phyloP scores from a whole-genome alignment of 2,113 vertebrate genomes.

The Podarcis muralis region DNA sequence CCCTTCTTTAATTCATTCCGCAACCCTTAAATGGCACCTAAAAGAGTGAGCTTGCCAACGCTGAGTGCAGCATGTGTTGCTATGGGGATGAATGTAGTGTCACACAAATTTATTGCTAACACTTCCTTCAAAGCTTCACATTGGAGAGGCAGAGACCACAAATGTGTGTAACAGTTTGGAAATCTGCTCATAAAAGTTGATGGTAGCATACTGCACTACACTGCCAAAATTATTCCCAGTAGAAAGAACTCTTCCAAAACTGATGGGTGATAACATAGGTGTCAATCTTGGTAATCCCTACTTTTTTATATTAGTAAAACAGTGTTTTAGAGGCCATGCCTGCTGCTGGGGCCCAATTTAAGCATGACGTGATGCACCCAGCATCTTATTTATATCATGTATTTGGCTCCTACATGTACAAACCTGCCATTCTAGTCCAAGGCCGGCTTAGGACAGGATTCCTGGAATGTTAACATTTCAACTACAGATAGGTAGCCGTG shows the following conservation, averaged over 20 bases:
- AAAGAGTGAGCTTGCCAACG: slow-evolving; percentile 7
- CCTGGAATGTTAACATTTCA: not conserved
- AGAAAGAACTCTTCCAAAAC: not conserved
- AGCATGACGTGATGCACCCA: not conserved
- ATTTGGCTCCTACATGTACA: not conserved
- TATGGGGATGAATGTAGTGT: slow-evolving; percentile 37
- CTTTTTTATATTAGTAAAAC: slow-evolving; percentile 13
- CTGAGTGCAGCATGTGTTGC: slow-evolving; percentile 28
- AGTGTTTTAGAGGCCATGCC: not conserved
- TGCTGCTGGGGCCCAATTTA: not conserved
- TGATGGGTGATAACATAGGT: slow-evolving; percentile 15
- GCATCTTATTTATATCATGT: not conserved
- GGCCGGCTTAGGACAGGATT: not conserved
- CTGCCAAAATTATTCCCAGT: slow-evolving; percentile 4
- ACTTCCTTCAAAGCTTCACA: slow-evolving; percentile 35
- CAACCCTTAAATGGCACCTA: slow-evolving; percentile 31
- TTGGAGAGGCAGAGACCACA: slow-evolving; percentile 23
- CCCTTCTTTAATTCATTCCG: not conserved
- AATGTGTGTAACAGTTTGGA: slow-evolving; percentile 24
- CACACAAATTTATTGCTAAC: slow-evolving; percentile 42
- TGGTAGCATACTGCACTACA: not conserved
- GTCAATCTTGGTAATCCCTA: slow-evolving; percentile 9
- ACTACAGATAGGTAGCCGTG: too few species aligned
- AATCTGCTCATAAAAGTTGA: slow-evolving; percentile 26
- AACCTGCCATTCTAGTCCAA: not conserved